These are phyloP conservation scores for Fundulus diaphanus DNA, from an alignment of 2,797 vertebrate genomes.

Conservation along the genomic window DNA sequence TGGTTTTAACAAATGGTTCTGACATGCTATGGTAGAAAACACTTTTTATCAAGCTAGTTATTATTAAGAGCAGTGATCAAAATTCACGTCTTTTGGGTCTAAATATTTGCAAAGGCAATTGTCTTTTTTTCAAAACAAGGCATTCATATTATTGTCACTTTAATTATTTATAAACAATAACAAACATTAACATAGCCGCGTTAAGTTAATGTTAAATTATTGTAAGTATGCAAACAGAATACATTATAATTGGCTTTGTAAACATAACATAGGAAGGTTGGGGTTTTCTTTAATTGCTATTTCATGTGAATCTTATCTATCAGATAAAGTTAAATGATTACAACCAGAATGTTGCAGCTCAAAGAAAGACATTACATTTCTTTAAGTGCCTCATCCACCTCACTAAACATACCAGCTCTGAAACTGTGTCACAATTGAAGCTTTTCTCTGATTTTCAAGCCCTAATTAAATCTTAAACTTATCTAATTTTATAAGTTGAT, in stretches of 20 bases:
- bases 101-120: background rate
- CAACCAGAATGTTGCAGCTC: background rate
- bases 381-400: slow-evolving; percentile 6
- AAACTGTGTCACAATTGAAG: slow-evolving; percentile 37
- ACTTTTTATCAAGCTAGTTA: background rate
- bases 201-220: background rate
- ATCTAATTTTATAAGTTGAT: slow-evolving; percentile 58
- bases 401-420: slow-evolving; percentile 8
- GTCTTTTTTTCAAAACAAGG: background rate
- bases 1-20: background rate
- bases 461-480: slow-evolving; percentile 52
- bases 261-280: background rate
- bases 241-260: background rate
- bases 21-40: background rate
- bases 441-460: slow-evolving; percentile 29
- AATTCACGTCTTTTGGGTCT: no score
- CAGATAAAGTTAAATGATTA: background rate
- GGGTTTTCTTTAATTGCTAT: background rate
- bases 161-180: background rate
- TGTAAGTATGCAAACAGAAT: background rate
- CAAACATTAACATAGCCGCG: background rate
- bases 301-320: slow-evolving; percentile 1
- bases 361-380: slow-evolving; percentile 7
- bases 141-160: no score
- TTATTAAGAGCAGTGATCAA: background rate